A percentile compares a stretch with the other conserved stretches of the same genome.
Conservation (phyloP, 2,113 vertebrate genomes). For the Notiomystis cincta region DNA sequence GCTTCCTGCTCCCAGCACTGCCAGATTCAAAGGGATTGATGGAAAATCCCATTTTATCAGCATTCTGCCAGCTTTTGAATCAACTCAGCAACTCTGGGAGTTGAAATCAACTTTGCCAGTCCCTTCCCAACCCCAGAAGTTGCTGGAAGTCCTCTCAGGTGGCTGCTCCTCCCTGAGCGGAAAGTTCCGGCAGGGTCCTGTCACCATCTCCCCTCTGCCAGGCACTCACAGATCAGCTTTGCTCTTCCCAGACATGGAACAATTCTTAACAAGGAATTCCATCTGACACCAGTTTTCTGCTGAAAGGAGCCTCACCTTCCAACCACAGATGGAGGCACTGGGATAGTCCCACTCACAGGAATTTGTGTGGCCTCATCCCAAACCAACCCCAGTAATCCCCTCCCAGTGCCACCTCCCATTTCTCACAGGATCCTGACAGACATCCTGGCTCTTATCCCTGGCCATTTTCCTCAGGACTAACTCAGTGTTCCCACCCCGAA, state of each 20-base stretch:
- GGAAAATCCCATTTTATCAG: background rate
- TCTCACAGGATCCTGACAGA: background rate
- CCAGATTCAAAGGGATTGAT: background rate
- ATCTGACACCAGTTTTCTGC: background rate
- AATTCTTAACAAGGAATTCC: background rate
- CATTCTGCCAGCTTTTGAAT: background rate
- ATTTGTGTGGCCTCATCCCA: background rate
- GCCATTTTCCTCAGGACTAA: background rate
- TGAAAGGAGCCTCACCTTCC: background rate
- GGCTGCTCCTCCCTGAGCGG: background rate
- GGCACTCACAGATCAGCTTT: background rate
- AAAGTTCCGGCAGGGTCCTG: background rate
- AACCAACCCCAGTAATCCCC: background rate
- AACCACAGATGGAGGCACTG: background rate
- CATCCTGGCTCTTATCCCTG: background rate
- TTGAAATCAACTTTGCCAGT: background rate
- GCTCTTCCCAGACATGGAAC: background rate
- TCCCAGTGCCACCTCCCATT: background rate
- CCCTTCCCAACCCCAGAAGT: accelerated
- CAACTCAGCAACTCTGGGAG: background rate
- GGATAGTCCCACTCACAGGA: background rate
- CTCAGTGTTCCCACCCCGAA: background rate
- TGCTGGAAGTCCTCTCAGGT: background rate
- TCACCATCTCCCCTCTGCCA: background rate
- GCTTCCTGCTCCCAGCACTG: background rate